These are phyloP conservation scores for Mallotus villosus DNA, from an alignment of 2,797 vertebrate genomes.

Conservation along the genomic window DNA sequence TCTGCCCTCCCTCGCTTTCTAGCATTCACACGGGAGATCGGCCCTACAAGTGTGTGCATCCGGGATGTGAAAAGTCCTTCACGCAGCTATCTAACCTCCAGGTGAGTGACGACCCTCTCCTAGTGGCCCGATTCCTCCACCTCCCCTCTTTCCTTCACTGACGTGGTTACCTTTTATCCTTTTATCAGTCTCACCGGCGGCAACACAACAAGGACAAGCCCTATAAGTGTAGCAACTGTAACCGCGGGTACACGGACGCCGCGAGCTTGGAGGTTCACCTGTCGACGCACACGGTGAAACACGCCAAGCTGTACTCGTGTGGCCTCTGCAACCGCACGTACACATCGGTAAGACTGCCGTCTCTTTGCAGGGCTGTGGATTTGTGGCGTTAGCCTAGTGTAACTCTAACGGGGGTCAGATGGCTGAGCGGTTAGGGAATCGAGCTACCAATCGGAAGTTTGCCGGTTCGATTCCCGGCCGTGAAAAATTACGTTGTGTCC, in stretches of 20 bases:
- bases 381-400: no score
- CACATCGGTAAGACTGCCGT: slow-evolving; percentile 85
- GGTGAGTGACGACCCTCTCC: slow-evolving; percentile 67
- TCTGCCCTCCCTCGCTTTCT: slow-evolving; percentile 24
- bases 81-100: slow-evolving; percentile 98
- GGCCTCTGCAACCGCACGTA: slow-evolving; percentile 96
- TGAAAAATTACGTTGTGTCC: no score
- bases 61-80: slow-evolving; percentile 98
- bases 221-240: slow-evolving; percentile 98
- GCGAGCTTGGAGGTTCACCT: slow-evolving; percentile 94
- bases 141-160: neutral
- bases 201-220: slow-evolving; percentile 99
- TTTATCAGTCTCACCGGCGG: slow-evolving; percentile 90
- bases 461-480: no score
- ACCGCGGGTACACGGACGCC: slow-evolving; percentile 92
- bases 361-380: no score
- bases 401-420: no score
- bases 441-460: no score
- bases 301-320: slow-evolving; percentile 97
- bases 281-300: slow-evolving; percentile 96
- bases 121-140: neutral
- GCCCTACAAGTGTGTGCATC: slow-evolving; percentile 94
- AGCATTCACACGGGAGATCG: slow-evolving; percentile 99
- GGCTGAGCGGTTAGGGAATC: no score
- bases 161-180: neutral